Percentiles rank a stretch among this genome's conserved stretches.
Conservation (phyloP, 2,888 invertebrate species). For the Drosophila trichaetosa region DNA sequence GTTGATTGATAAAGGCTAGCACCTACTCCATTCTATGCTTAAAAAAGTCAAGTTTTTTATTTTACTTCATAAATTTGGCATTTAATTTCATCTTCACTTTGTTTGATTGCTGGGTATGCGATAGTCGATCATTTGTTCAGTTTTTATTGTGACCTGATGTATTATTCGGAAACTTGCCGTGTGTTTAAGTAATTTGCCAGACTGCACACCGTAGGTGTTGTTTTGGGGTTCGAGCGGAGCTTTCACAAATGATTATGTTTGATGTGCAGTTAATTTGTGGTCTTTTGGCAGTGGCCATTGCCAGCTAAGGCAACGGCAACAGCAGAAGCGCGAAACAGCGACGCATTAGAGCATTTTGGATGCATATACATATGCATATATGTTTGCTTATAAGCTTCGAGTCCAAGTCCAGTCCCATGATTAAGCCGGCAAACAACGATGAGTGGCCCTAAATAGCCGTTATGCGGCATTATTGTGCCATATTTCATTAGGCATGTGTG, state of each 20-base stretch:
- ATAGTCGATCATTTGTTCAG: background rate
- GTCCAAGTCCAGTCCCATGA: slow-evolving; percentile 21
- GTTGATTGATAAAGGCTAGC: background rate
- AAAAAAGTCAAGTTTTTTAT: background rate
- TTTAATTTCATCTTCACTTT: background rate
- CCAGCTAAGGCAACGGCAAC: slow-evolving; percentile 23
- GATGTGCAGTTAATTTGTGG: slow-evolving; percentile 83
- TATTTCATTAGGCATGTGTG: slow-evolving; percentile 71
- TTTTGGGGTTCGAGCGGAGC: slow-evolving; percentile 54
- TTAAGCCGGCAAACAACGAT: slow-evolving; percentile 46
- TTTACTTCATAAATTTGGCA: background rate
- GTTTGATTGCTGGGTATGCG: slow-evolving; percentile 16
- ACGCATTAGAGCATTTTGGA: slow-evolving; percentile 63
- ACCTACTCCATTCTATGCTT: fast-evolving
- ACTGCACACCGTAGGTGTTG: slow-evolving; percentile 62
- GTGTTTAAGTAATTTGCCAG: slow-evolving; percentile 77
- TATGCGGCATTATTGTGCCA: slow-evolving; percentile 76
- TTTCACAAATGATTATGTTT: slow-evolving; percentile 84
- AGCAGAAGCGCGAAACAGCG: slow-evolving; percentile 65
- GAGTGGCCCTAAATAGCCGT: slow-evolving; percentile 78
- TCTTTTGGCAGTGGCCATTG: slow-evolving; percentile 42
- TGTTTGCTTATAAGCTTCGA: background rate
- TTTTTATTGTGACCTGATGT: slow-evolving; percentile 4
- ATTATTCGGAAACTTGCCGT: slow-evolving; percentile 59
- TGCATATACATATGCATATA: background rate